These are phyloP conservation scores for Adelognathus sp. DNA, from an alignment of 2,888 invertebrate genomes.

Conservation along the genomic window DNA sequence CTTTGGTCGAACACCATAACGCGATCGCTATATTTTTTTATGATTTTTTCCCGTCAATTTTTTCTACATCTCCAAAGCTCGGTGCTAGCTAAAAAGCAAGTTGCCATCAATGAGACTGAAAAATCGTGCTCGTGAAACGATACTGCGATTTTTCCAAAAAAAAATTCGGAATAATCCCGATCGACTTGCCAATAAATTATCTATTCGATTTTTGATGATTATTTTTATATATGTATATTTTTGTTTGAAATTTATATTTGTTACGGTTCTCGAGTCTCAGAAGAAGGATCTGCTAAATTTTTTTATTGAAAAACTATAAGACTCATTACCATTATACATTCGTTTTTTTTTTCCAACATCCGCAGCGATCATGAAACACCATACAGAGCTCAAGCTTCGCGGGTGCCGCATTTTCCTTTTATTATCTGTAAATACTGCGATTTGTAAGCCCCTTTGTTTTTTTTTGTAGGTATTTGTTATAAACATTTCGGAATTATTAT, in stretches of 20 bases:
- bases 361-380: constrained; percentile 11
- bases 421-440: constrained; percentile 46
- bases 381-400: constrained; percentile 49
- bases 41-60: constrained; percentile 24
- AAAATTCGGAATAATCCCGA: constrained; percentile 38
- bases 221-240: too few relatives aligned
- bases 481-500: too few relatives aligned
- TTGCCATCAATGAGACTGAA: constrained; percentile 28
- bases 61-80: constrained; percentile 35
- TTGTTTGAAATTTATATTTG: constrained; percentile 12
- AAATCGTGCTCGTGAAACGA: neutral
- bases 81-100: constrained; percentile 28
- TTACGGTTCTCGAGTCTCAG: constrained; percentile 22
- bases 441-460: constrained; percentile 12
- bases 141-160: constrained; percentile 1
- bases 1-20: constrained; percentile 26
- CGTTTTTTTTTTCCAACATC: constrained; percentile 13
- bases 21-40: constrained; percentile 29
- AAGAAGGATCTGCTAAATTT: neutral
- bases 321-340: neutral
- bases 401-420: constrained; percentile 37
- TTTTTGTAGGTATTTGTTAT: neutral
- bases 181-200: constrained; percentile 14
- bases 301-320: neutral
- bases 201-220: constrained; percentile 2